Evolutionary conservation across 1,140 invertebrate species (phyloP), one percentile per base, ranked within the genome.

Genomic region (Nautilus pompilius): DNA sequence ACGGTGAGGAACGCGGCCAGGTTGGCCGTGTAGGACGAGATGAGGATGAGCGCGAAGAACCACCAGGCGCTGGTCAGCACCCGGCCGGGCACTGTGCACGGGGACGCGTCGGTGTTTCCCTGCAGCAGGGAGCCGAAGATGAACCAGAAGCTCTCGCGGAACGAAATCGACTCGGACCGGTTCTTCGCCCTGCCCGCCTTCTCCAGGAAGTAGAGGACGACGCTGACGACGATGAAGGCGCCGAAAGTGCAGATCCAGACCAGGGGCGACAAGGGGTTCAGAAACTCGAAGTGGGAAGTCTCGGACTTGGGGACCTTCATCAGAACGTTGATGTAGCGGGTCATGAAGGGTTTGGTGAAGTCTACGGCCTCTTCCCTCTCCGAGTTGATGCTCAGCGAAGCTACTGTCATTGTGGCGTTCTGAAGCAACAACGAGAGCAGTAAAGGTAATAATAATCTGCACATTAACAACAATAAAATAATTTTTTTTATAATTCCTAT

Each of bases 231-330:
- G 4, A 81, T 73, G 62, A 81, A 77, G 51, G 78, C 70, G 30
- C 74, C 69, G 49, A 78, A 59, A 0, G 77, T 80, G 57, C 79
- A 80, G 53, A 79, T 75, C 80, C 80, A 81, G 5, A 82, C 80
- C 13, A 69, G 94, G 72, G 92, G 93, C 59, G 94, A 96, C 41
- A 99, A 85, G 13, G 96, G 97, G 82, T 94, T 93, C 72, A 99
- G 88, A 83, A 99, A 99, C 77, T 94, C 96, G 84, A 99, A 98
- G 24, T 97, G 93, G 13, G 76, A 75, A 8, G 72, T 71, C 54
- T 76, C 69, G 17, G 73, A 66, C 34, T 67, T 45, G 0, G 79
- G 76, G 20, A 79, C 69, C 48, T 73, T 70, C 72, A 80, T 72
- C 6, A 82, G 58, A 10, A 80, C 78, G 59, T 68, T 79, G 17